These are phyloP conservation scores for Pegoplata infirma DNA, from an alignment of 2,888 invertebrate genomes.

Conservation along the genomic window DNA sequence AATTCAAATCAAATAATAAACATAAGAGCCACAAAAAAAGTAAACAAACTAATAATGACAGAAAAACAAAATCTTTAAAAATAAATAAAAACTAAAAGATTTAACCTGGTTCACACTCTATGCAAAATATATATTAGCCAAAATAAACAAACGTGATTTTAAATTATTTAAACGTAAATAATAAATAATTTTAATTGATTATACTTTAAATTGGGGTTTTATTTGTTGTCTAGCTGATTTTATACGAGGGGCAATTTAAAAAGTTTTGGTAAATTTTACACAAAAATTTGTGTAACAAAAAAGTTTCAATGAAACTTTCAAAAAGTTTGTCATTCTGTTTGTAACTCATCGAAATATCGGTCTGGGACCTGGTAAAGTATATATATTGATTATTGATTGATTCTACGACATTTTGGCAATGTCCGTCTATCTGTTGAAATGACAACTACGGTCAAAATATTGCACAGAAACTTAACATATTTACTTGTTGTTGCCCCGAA, in stretches of 20 bases:
- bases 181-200: slow-evolving; percentile 63
- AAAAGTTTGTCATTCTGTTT: no score
- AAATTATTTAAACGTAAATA: slow-evolving; percentile 9
- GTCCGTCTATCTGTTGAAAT: no score
- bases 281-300: no score
- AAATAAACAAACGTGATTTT: slow-evolving; percentile 35
- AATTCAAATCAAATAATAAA: neutral
- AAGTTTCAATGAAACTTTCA: no score
- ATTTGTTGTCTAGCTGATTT: slow-evolving; percentile 12
- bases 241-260: neutral
- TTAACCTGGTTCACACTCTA: slow-evolving; percentile 38
- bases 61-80: neutral
- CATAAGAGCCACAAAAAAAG: neutral
- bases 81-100: neutral
- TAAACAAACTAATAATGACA: slow-evolving; percentile 22
- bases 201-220: slow-evolving; percentile 40
- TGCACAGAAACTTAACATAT: no score
- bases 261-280: neutral
- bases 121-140: neutral
- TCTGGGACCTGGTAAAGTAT: no score
- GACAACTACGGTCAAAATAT: no score
- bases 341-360: no score
- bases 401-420: no score
- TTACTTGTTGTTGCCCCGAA: no score
- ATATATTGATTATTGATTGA: no score